Percentiles rank a stretch among this genome's conserved stretches.
phyloP scores from a whole-genome alignment of 2,888 invertebrate species.

The Eupelmus urozonus region DNA sequence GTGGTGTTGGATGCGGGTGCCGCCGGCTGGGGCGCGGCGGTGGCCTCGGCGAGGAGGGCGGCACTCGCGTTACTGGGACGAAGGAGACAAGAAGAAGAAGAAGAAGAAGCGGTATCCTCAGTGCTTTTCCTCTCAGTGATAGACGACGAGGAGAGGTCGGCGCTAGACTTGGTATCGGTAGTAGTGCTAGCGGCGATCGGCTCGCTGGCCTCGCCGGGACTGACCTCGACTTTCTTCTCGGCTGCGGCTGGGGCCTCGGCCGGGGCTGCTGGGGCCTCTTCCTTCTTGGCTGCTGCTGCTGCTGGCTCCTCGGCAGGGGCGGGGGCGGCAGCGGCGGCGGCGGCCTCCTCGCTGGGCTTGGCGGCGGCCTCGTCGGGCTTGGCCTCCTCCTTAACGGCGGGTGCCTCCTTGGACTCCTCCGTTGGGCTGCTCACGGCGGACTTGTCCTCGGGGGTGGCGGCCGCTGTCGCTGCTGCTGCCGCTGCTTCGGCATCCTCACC shows the following conservation, averaged over 20 bases:
- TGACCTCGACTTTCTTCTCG: slow-evolving; percentile 76
- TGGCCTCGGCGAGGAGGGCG: slow-evolving; percentile 55
- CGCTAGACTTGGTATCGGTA: slow-evolving; percentile 17
- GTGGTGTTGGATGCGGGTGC: slow-evolving; percentile 53
- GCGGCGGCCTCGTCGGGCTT: slow-evolving; percentile 55
- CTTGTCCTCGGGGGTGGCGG: slow-evolving; percentile 52
- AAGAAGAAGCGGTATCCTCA: slow-evolving; percentile 67
- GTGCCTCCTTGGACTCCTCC: slow-evolving; percentile 55
- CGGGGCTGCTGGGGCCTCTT: slow-evolving; percentile 69
- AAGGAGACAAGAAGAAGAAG: slow-evolving; percentile 16
- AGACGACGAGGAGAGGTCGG: slow-evolving; percentile 68
- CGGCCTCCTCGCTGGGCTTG: slow-evolving; percentile 30
- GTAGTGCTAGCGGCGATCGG: slow-evolving; percentile 66
- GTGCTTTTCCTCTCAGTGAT: slow-evolving; percentile 77
- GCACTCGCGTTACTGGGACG: neutral
- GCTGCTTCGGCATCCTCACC: slow-evolving; percentile 71
- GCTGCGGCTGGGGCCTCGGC: slow-evolving; percentile 64
- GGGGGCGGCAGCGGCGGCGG: slow-evolving; percentile 70
- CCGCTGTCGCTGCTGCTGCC: slow-evolving; percentile 51
- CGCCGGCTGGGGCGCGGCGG: slow-evolving; percentile 53
- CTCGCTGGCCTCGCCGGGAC: slow-evolving; percentile 70
- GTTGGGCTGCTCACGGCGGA: slow-evolving; percentile 66
- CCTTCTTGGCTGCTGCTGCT: slow-evolving; percentile 64
- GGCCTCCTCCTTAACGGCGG: slow-evolving; percentile 58
- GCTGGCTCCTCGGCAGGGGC: slow-evolving; percentile 66